Evolutionary conservation across 2,888 invertebrate genomes (phyloP).

Genomic region (Melieria omissa): DNA sequence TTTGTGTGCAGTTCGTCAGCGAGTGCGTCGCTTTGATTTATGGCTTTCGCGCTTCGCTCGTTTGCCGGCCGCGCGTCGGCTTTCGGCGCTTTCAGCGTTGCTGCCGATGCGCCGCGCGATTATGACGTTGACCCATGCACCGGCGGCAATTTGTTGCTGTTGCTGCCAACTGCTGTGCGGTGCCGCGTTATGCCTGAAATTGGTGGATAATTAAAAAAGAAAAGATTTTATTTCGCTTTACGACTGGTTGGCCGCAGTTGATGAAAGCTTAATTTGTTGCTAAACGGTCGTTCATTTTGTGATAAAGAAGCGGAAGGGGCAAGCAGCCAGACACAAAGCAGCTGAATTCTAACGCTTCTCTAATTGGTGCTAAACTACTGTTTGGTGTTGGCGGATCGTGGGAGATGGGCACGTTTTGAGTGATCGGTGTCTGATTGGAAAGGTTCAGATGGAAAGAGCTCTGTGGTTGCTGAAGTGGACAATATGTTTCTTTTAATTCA

Average conservation of each 20-base stretch:
- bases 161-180: neutral
- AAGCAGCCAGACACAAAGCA: constrained; percentile 13
- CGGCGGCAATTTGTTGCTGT: constrained; percentile 53
- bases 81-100: constrained; percentile 31
- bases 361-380: constrained; percentile 27
- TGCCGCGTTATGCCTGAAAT: constrained; percentile 47
- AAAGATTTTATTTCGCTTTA: constrained; percentile 39
- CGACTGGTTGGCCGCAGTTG: constrained; percentile 36
- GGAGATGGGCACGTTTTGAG: too few species aligned
- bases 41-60: constrained; percentile 50
- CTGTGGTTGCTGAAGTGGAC: too few species aligned
- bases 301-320: too few species aligned
- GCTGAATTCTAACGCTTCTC: constrained; percentile 22
- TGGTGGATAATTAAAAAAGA: constrained; percentile 59
- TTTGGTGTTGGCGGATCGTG: neutral
- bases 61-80: neutral
- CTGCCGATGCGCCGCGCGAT: constrained; percentile 50
- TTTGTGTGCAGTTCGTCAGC: constrained; percentile 52
- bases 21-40: constrained; percentile 63
- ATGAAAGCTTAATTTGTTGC: constrained; percentile 58
- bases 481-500: too few species aligned
- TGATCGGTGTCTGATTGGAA: too few species aligned
- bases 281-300: constrained; percentile 47
- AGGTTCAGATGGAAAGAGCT: too few species aligned
- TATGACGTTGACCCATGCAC: constrained; percentile 61